Base-by-base conservation (phyloP, 2,797 vertebrate species). In the Peromyscus melanophrys region DNA sequence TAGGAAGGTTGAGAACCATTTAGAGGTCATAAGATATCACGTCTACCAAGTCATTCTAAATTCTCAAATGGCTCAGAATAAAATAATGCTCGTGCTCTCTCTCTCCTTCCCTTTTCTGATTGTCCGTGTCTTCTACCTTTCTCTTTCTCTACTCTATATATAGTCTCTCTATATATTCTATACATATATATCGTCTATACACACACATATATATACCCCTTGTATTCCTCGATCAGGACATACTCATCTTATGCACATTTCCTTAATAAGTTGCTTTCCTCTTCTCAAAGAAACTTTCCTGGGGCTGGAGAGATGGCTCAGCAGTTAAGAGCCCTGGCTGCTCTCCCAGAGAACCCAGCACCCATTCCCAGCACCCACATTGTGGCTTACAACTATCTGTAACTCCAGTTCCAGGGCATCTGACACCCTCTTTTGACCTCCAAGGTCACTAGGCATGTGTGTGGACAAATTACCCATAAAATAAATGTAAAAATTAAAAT, bases 11-110 rank as follows among this genome's bases (percentile, higher is more conserved):
- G 40, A 46, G 4, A 49, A 65, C 21, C 78, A 84, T 86, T 86
- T 94, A n/a, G 57, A 37, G 67, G 40, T 57, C n/a, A 14, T 61
- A 46, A 19, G 8, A 29, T 65, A 55, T 49, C 19, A 17, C n/a
- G n/a, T 43, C 87, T 90, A 93, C 55, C 46, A 77, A 69, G 37
- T 93, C 59, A 29, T 90, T 96, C 71, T 96, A 69, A 88, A 92
- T 83, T 88, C 67, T 88, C 80, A 67, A 61, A 71, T 80, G 52
- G 13, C 37, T 95, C 81, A 27, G 29, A 3, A 4, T 0, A 71
- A 90, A 61, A 75, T 65, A 21, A 57, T 71, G 11, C 43, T 17
- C 25, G n/a, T n/a, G 34, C 9, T 37, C 0, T 49, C 23, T 31
- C 2, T 37, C 4, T 43, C 61, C 31, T 16, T 34, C 52, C 17